Evolutionary conservation across 2,888 invertebrate species (phyloP).

Genomic region (Ommatoiulus sabulosus): DNA sequence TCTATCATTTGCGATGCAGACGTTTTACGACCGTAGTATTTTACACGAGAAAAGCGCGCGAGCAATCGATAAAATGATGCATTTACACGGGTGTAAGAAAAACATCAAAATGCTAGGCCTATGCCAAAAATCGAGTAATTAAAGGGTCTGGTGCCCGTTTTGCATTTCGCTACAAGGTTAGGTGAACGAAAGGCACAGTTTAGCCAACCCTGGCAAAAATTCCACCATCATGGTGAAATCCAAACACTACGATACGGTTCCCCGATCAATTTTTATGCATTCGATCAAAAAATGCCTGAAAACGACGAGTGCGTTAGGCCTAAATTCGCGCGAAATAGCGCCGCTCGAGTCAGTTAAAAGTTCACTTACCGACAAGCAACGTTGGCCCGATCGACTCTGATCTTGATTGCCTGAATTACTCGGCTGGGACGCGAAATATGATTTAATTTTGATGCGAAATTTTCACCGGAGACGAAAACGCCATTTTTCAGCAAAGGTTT

Average conservation of each 20-base stretch:
- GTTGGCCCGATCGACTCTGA: not conserved
- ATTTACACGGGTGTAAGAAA: constrained; percentile 11
- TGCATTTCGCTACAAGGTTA: not conserved
- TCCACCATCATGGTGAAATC: not conserved
- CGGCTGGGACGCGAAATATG: not conserved
- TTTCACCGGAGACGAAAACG: constrained; percentile 40
- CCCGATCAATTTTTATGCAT: constrained; percentile 17
- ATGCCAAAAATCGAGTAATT: not conserved
- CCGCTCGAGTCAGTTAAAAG: not conserved
- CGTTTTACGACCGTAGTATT: constrained; percentile 17
- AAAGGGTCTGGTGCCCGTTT: not conserved
- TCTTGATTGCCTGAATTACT: not conserved
- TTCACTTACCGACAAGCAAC: constrained; percentile 14
- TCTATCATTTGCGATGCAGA: constrained; percentile 30
- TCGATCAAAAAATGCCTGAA: not conserved
- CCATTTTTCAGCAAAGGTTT: constrained; percentile 40
- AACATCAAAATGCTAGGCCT: constrained; percentile 8
- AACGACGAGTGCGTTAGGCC: not conserved
- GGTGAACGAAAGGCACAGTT: not conserved
- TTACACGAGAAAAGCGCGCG: not conserved
- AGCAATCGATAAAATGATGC: constrained; percentile 36
- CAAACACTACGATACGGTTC: not conserved
- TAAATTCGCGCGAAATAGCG: not conserved
- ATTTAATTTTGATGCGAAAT: constrained; percentile 36
- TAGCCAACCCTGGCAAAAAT: not conserved